Evolutionary conservation across 2,797 vertebrate genomes (phyloP).

Genomic region (Rhinogobio ventralis): DNA sequence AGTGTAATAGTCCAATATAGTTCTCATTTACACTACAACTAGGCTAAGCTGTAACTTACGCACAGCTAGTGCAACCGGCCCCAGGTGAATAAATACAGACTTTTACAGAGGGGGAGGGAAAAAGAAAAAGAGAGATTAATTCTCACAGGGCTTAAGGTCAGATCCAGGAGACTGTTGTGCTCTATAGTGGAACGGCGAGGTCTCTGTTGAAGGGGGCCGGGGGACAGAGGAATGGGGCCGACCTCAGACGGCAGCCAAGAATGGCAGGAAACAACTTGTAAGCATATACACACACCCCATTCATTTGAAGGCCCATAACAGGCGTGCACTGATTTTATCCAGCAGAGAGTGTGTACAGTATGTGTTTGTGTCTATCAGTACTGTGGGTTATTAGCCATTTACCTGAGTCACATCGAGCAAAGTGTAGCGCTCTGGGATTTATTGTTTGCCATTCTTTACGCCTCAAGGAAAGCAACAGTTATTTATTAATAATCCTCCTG

Average conservation of each 20-base stretch:
- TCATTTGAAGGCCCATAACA: conserved; percentile 39
- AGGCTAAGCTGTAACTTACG: background rate
- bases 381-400: background rate
- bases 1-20: background rate
- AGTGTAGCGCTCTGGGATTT: conserved; percentile 51
- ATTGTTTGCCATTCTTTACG: conserved; percentile 32
- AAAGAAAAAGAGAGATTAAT: conserved; percentile 13
- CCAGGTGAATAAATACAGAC: conserved; percentile 1
- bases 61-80: background rate
- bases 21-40: background rate
- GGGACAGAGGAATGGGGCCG: conserved; percentile 39
- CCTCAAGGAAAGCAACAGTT: conserved; percentile 48
- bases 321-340: conserved; percentile 28
- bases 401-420: conserved; percentile 38
- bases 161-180: conserved; percentile 15
- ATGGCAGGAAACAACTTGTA: conserved; percentile 49
- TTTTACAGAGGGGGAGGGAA: background rate
- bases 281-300: conserved; percentile 36
- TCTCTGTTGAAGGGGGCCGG: conserved; percentile 23
- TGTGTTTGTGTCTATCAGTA: conserved; percentile 20
- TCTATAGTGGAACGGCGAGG: conserved; percentile 13
- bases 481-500: conserved; percentile 53
- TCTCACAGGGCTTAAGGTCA: conserved; percentile 25
- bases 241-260: conserved; percentile 41
- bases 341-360: conserved; percentile 16